Evolutionary conservation across 2,797 vertebrate species (phyloP).

Genomic region (Rhinoraja longicauda): DNA sequence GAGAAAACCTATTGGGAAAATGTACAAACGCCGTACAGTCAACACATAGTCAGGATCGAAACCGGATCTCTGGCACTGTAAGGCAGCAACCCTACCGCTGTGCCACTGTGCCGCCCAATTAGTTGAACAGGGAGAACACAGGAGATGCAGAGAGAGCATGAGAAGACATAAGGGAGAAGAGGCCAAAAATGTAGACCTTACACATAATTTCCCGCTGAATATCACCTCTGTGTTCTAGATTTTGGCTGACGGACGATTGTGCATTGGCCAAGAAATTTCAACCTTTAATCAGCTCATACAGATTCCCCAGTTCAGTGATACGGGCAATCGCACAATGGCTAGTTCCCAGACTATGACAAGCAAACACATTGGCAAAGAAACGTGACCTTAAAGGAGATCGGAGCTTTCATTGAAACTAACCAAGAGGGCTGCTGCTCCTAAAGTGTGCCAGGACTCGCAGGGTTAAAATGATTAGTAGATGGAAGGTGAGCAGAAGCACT

Average conservation of each 20-base stretch:
- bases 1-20: too few relatives aligned
- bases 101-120: not conserved
- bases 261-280: not conserved
- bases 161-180: too few relatives aligned
- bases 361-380: not conserved
- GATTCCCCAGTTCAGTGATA: not conserved
- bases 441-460: not conserved
- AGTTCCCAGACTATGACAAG: too few relatives aligned
- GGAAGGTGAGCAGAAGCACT: not conserved
- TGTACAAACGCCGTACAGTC: too few relatives aligned
- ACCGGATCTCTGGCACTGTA: too few relatives aligned
- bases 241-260: not conserved
- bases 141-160: not conserved
- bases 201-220: not conserved
- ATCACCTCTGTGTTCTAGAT: not conserved
- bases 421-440: not conserved
- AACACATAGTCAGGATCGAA: too few relatives aligned
- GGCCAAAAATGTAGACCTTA: not conserved
- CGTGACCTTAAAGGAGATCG: not conserved
- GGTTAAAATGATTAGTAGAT: slow-evolving; percentile 21
- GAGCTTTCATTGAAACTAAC: not conserved
- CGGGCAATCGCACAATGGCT: too few relatives aligned
- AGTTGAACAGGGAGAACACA: too few relatives aligned
- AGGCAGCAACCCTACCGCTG: too few relatives aligned
- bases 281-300: not conserved